Conservation (phyloP, 1,140 invertebrate genomes). For the Atopsyche davidsoni region DNA sequence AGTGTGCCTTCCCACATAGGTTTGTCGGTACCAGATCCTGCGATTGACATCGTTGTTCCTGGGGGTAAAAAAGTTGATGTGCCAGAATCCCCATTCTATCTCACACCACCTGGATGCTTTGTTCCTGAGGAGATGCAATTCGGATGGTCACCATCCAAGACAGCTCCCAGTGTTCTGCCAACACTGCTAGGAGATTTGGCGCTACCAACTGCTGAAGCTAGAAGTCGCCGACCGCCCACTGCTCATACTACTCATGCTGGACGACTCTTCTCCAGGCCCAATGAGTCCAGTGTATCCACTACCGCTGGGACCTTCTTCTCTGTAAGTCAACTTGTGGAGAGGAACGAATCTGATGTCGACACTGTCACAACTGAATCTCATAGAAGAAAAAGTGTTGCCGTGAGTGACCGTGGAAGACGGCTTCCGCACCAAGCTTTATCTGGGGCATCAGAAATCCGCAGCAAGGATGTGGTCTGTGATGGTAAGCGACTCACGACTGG, state of each 20-base stretch:
- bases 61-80: conserved; percentile 17
- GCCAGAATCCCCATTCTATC: conserved; percentile 23
- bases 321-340: conserved; percentile 59
- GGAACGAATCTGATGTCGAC: conserved; percentile 22
- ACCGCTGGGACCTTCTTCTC: conserved; percentile 48
- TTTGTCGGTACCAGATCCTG: too few species aligned
- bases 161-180: conserved; percentile 48
- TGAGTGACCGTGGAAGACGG: too few species aligned
- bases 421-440: too few species aligned
- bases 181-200: conserved; percentile 55
- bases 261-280: too few species aligned
- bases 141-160: conserved; percentile 53
- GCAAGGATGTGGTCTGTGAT: not conserved
- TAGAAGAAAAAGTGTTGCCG: too few species aligned
- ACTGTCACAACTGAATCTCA: too few species aligned
- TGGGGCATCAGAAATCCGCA: conserved; percentile 1
- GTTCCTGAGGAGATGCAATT: conserved; percentile 48
- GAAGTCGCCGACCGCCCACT: conserved; percentile 24
- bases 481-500: conserved; percentile 24
- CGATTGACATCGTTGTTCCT: too few species aligned
- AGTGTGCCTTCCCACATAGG: conserved; percentile 11
- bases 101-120: conserved; percentile 19
- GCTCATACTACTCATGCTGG: conserved; percentile 15
- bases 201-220: conserved; percentile 38
- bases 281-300: conserved; percentile 18